phyloP scores from a whole-genome alignment of 2,113 vertebrate genomes.

The Probosciger aterrimus region DNA sequence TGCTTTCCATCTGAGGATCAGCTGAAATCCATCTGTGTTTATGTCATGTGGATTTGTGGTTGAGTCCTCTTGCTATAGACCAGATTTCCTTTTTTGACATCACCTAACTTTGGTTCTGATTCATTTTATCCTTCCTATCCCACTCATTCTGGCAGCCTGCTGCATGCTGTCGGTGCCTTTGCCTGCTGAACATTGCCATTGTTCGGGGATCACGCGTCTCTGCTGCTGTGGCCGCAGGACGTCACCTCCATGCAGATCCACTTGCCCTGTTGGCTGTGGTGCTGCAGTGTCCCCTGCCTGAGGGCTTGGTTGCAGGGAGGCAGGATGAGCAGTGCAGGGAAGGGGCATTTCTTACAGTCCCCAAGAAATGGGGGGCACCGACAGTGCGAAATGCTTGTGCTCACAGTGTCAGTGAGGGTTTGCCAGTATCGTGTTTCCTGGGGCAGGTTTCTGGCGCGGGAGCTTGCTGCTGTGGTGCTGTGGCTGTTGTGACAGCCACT shows the following conservation, averaged over 20 bases:
- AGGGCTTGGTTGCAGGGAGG: neutral
- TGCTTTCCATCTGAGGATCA: neutral
- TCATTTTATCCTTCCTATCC: neutral
- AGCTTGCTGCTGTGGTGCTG: neutral
- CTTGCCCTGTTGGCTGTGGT: neutral
- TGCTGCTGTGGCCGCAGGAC: neutral
- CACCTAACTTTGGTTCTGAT: neutral
- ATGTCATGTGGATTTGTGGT: neutral
- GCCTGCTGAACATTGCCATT: neutral
- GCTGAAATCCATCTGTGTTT: constrained; percentile 16
- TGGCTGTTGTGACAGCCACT: neutral
- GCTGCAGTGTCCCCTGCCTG: neutral
- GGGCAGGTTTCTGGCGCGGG: accelerated
- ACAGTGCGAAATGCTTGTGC: accelerated
- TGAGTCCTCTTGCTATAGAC: neutral
- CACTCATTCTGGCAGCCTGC: neutral
- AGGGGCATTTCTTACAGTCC: neutral
- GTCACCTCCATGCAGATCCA: neutral
- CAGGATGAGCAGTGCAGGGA: neutral
- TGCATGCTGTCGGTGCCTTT: neutral
- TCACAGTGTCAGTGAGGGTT: accelerated
- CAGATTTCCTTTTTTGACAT: neutral
- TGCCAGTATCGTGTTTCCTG: neutral
- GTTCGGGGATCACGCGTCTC: neutral
- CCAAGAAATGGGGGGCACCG: accelerated